Base-by-base conservation (phyloP, 2,113 vertebrate genomes). In the Argyrosomus japonicus region DNA sequence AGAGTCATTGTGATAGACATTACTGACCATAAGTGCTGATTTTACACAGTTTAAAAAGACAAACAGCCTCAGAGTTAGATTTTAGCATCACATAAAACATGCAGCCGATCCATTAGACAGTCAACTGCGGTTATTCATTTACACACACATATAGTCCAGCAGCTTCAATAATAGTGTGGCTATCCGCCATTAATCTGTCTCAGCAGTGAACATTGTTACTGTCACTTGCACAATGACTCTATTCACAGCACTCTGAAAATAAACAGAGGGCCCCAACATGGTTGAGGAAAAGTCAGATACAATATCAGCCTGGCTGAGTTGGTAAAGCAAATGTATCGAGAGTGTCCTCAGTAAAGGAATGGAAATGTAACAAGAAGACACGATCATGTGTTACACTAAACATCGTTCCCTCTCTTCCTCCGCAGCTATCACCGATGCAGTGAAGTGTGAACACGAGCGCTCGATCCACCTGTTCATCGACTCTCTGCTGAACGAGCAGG, bases 401-500 rank as follows among this genome's bases (percentile, higher is more conserved):
- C 15, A 17, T 17, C 1, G 1, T 9, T 4, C n/a, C 10, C 12
- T 50, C 6, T 58, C 36, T 61, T 54, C 53, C 63, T 54, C 57
- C 54, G 8, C 91, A 96, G 95, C 94, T 1, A 91, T 96, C 27
- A 90, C 84, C 0, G 91, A 95, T 5, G 95, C 94, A 0, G 85
- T 95, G 1, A 95, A 93, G 87, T 96, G 95, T 15, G 94, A 95
- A 77, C 95, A 96, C 4, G 95, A 96, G 81, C 90, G 95, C 53
- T 96, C 95, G 0, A 65, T 96, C 88, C 94, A 95, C 85, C 91
- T 96, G 36, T 96, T 96, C 89, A 96, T 96, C 11, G 95, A 95
- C 88, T 95, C 95, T 0, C 91, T 96, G 68, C 87, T 96, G 72
- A 93, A 96, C 14, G 67, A 93, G 63, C 88, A 83, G 75, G 83